Percentiles rank a stretch among this genome's conserved stretches.
These are phyloP conservation scores for Heliconius hewitsoni DNA, from an alignment of 1,140 invertebrate genomes.

Conservation along the genomic window DNA sequence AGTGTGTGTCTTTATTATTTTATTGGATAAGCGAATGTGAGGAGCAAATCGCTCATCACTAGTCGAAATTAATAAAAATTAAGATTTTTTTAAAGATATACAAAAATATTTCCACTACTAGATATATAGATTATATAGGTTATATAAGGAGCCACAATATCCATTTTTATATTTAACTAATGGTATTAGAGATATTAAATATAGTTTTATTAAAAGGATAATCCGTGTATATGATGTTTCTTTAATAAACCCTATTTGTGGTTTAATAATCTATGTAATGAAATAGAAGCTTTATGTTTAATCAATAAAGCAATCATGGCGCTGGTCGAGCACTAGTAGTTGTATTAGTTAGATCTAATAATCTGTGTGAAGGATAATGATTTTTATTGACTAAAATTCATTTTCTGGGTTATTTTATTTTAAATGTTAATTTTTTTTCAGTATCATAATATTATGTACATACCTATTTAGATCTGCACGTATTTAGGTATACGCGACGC, in stretches of 20 bases:
- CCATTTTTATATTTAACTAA: neutral
- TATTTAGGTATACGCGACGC: too few species aligned
- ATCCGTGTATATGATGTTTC: neutral
- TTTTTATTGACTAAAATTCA: neutral
- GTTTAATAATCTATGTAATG: neutral
- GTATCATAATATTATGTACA: too few species aligned
- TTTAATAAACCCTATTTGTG: neutral
- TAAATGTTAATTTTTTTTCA: too few species aligned
- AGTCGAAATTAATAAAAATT: too few species aligned
- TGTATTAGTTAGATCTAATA: neutral
- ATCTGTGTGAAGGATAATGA: neutral
- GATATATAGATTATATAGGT: too few species aligned
- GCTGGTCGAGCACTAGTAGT: neutral
- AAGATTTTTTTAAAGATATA: neutral
- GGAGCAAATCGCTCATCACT: too few species aligned
- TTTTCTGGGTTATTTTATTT: too few species aligned
- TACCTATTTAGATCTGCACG: too few species aligned
- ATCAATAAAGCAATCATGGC: neutral
- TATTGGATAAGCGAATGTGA: too few species aligned
- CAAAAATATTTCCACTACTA: too few species aligned
- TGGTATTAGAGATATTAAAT: neutral
- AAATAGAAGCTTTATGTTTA: conserved; percentile 2
- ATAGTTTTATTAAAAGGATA: neutral
- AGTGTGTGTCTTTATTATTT: too few species aligned
- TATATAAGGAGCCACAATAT: neutral